phyloP scores from a whole-genome alignment of 1,140 invertebrate species.

The Diplogasteroides magnus region DNA sequence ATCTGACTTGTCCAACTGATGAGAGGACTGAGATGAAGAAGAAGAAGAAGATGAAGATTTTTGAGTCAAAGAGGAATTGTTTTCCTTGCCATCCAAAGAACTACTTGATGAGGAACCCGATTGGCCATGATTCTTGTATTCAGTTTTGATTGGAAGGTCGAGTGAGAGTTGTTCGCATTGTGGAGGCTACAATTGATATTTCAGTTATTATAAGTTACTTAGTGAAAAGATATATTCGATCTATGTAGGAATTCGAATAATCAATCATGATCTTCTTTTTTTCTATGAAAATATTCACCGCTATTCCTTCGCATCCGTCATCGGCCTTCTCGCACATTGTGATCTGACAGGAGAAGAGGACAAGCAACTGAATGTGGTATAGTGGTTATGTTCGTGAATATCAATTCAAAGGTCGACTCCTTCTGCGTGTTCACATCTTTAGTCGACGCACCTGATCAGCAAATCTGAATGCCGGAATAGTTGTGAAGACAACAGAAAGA shows the following conservation, averaged over 20 bases:
- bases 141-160: neutral
- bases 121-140: neutral
- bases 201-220: no score
- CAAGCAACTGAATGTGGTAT: conserved; percentile 14
- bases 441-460: conserved; percentile 33
- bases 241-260: no score
- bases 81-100: no score
- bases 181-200: neutral
- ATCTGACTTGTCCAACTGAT: no score
- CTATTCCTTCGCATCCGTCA: conserved; percentile 32
- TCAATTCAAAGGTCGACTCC: no score
- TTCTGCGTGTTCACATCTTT: no score
- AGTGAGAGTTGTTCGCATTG: neutral
- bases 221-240: no score
- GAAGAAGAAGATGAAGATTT: no score
- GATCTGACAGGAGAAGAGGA: conserved; percentile 35
- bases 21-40: no score
- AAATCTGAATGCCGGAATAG: conserved; percentile 28
- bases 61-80: no score
- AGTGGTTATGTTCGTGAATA: neutral
- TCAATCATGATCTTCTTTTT: neutral
- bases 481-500: conserved; percentile 18
- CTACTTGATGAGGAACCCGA: no score
- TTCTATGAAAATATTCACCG: conserved; percentile 11
- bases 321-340: conserved; percentile 28